Conservation (phyloP, 2,888 invertebrate species). For the Acrobasis repandana region DNA sequence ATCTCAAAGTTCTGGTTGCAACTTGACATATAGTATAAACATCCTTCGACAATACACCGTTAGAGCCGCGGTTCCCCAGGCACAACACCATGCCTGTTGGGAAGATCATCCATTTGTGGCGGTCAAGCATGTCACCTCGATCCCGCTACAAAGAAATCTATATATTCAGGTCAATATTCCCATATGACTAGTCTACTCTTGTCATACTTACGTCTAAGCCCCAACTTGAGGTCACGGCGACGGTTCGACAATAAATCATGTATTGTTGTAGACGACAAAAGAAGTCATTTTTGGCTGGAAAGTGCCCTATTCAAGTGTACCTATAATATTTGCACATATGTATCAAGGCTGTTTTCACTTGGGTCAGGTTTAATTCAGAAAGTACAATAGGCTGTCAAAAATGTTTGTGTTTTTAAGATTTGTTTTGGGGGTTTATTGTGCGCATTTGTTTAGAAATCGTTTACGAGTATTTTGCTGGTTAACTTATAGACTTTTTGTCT, state of each 20-base stretch:
- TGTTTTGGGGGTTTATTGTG: background rate
- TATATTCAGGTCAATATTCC: background rate
- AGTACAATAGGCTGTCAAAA: conserved; percentile 14
- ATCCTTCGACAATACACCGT: too few species aligned
- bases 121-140: too few species aligned
- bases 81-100: too few species aligned
- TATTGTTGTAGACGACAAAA: conserved; percentile 73
- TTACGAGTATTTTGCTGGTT: too few species aligned
- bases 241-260: conserved; percentile 65
- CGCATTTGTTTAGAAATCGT: background rate
- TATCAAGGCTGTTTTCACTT: conserved; percentile 22
- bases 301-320: conserved; percentile 59
- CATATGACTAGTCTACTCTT: background rate
- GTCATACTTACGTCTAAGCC: background rate
- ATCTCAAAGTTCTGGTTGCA: too few species aligned
- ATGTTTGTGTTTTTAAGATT: conserved; percentile 9
- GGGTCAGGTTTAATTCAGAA: conserved; percentile 14
- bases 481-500: too few species aligned
- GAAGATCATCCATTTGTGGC: too few species aligned
- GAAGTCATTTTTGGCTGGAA: conserved; percentile 75
- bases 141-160: background rate
- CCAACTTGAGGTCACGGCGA: conserved; percentile 42
- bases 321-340: conserved; percentile 33
- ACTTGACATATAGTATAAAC: too few species aligned
- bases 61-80: too few species aligned